Percentiles rank a stretch among this genome's conserved stretches.
Evolutionary conservation across 1,140 invertebrate species (phyloP).

Genomic region (Acromyrmex charruanus): DNA sequence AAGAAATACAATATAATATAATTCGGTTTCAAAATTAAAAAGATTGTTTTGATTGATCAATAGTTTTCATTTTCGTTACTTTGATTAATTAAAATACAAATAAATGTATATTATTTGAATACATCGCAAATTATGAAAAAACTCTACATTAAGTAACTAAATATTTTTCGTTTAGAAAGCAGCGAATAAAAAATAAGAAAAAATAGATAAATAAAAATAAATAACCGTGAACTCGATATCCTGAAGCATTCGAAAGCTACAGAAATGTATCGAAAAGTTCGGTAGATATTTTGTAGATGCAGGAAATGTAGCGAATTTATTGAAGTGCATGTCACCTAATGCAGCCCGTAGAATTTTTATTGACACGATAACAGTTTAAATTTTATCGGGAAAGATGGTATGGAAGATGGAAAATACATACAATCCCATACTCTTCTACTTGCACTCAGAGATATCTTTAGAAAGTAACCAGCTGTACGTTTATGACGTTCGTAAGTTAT

Average conservation of each 20-base stretch:
- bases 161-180: not conserved
- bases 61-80: not conserved
- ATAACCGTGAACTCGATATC: not conserved
- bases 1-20: not conserved
- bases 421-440: conserved; percentile 40
- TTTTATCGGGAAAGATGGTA: conserved; percentile 14
- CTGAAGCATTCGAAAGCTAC: conserved; percentile 10
- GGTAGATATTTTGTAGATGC: conserved; percentile 8
- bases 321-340: conserved; percentile 34
- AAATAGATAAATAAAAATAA: not conserved
- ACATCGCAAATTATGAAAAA: not conserved
- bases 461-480: conserved; percentile 47
- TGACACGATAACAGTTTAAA: conserved; percentile 57
- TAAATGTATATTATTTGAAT: not conserved
- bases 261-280: conserved; percentile 32
- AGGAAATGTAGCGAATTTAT: conserved; percentile 41
- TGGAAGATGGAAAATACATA: conserved; percentile 27
- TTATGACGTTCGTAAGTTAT: conserved; percentile 38
- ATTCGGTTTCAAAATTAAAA: too few species aligned
- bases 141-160: not conserved
- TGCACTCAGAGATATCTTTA: conserved; percentile 10
- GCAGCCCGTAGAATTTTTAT: conserved; percentile 53
- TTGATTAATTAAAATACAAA: not conserved
- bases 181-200: not conserved
- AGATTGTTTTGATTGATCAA: too few species aligned